These are phyloP conservation scores for Cerceris ruficornis DNA, from an alignment of 2,888 invertebrate genomes.

Conservation along the genomic window DNA sequence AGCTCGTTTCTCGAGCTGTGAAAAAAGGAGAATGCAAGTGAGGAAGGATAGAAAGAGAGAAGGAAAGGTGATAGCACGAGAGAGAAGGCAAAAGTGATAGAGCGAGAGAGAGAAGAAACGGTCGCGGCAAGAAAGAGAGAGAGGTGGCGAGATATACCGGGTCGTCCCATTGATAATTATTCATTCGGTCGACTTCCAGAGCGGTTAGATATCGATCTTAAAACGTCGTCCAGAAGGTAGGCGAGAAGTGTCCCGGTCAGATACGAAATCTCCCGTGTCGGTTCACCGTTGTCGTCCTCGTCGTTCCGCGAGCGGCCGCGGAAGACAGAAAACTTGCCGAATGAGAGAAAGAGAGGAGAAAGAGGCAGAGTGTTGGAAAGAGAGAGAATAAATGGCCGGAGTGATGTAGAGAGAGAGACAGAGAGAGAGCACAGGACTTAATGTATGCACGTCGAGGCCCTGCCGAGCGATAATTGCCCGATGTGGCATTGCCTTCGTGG, in stretches of 20 bases:
- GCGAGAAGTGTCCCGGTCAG: slow-evolving; percentile 74
- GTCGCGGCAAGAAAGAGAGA: not conserved
- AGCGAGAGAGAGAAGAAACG: slow-evolving; percentile 12
- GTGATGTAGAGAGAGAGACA: slow-evolving; percentile 12
- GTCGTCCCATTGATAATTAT: slow-evolving; percentile 76
- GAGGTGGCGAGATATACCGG: slow-evolving; percentile 56
- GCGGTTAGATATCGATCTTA: slow-evolving; percentile 74
- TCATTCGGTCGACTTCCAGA: slow-evolving; percentile 74
- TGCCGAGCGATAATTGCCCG: slow-evolving; percentile 78
- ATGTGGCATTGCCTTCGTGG: slow-evolving; percentile 73
- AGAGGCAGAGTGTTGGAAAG: slow-evolving; percentile 30
- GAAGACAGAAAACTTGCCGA: slow-evolving; percentile 14
- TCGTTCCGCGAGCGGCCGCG: slow-evolving; percentile 37
- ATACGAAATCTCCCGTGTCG: slow-evolving; percentile 75
- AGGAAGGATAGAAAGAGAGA: not conserved
- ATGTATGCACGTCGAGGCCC: slow-evolving; percentile 67
- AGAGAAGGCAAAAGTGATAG: slow-evolving; percentile 4
- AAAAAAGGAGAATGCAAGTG: not conserved
- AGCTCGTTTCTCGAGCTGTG: not conserved
- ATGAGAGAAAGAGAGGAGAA: slow-evolving; percentile 18
- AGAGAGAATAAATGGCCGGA: slow-evolving; percentile 12
- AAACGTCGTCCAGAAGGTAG: slow-evolving; percentile 73
- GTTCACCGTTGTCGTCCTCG: slow-evolving; percentile 60
- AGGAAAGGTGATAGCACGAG: not conserved
- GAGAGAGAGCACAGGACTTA: slow-evolving; percentile 54